Evolutionary conservation across 2,797 vertebrate genomes (phyloP).

Genomic region (Acestrorhynchus altus): DNA sequence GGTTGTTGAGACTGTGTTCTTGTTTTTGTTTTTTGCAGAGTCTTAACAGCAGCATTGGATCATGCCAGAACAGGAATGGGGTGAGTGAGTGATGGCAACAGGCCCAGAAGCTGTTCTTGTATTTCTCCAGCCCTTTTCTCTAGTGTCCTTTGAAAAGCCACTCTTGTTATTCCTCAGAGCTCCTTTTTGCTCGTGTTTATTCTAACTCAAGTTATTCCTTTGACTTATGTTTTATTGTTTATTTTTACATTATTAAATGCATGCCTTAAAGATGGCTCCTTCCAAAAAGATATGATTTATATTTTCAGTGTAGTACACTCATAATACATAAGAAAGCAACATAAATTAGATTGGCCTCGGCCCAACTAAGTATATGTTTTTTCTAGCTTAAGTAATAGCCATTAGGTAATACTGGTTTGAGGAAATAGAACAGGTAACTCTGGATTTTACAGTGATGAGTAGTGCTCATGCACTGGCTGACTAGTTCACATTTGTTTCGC

Average conservation of each 20-base stretch:
- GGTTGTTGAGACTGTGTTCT: neutral
- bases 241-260: neutral
- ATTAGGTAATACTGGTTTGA: neutral
- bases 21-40: conserved; percentile 80
- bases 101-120: neutral
- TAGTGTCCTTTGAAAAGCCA: neutral
- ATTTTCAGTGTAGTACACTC: neutral
- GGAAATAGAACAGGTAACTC: neutral
- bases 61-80: conserved; percentile 85
- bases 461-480: neutral
- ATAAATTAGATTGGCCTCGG: neutral
- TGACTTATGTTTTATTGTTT: neutral
- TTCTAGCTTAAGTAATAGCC: neutral
- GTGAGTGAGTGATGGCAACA: conserved; percentile 74
- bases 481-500: conserved; percentile 36
- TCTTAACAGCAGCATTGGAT: conserved; percentile 85
- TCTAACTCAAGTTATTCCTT: neutral
- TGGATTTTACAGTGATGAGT: neutral
- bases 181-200: no score
- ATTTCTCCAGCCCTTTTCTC: neutral
- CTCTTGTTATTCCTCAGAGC: neutral
- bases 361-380: no score
- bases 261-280: no score
- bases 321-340: neutral
- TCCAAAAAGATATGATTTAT: neutral